Evolutionary conservation across 2,113 vertebrate species (phyloP).

Genomic region (Dinomys branickii): DNA sequence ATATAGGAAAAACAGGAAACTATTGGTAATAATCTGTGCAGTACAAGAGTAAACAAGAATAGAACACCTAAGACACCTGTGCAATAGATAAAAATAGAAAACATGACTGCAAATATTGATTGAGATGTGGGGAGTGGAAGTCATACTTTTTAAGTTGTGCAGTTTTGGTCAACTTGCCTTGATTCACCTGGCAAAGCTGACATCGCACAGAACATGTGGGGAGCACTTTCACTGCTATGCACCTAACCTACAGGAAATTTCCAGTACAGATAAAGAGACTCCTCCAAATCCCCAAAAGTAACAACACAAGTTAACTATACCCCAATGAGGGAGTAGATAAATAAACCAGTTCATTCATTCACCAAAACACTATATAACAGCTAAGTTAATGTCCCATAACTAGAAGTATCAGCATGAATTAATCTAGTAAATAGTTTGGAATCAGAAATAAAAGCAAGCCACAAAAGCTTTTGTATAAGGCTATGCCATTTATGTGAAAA

Average conservation of each 20-base stretch:
- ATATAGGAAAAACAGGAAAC: not conserved
- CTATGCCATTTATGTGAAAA: not conserved
- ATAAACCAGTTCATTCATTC: not conserved
- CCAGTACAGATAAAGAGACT: not conserved
- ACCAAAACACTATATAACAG: not conserved
- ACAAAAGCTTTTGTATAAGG: not conserved
- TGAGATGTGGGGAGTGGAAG: not conserved
- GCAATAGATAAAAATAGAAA: not conserved
- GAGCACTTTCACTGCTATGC: not conserved
- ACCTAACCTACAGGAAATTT: not conserved
- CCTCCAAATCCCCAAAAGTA: not conserved
- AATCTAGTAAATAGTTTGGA: not conserved
- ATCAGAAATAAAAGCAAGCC: not conserved
- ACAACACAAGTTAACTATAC: not conserved
- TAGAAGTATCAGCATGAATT: not conserved
- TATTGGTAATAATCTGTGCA: not conserved
- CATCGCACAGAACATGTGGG: accelerated
- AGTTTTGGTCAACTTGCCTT: not conserved
- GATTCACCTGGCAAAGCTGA: not conserved
- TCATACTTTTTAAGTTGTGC: not conserved
- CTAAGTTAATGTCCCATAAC: not conserved
- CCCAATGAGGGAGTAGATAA: not conserved
- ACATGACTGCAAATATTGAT: not conserved
- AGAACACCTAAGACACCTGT: not conserved
- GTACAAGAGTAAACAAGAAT: not conserved